Evolutionary conservation across 64 coral and sea anemone genomes (phyloP).

Genomic region (Catalaphyllia jardinei): DNA sequence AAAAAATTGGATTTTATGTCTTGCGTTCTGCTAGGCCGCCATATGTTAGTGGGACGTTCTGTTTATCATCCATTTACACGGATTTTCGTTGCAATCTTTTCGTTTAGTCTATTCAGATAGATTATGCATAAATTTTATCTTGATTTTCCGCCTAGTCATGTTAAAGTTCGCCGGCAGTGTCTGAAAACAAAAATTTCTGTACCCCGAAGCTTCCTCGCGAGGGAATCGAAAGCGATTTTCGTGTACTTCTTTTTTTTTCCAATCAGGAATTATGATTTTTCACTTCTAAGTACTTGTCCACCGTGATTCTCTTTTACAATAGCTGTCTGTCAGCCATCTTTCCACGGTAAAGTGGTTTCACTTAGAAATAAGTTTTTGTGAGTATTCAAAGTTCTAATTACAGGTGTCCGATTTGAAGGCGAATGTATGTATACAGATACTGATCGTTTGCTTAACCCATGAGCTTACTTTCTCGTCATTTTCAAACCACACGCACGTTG

Average conservation of each 20-base stretch:
- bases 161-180: too few relatives aligned
- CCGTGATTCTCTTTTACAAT: neutral
- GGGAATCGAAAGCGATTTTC: too few relatives aligned
- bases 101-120: too few relatives aligned
- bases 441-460: neutral
- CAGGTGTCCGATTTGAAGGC: neutral
- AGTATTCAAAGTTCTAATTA: neutral
- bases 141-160: too few relatives aligned
- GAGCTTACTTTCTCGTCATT: neutral
- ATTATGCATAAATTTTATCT: too few relatives aligned
- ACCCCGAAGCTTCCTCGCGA: too few relatives aligned
- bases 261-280: neutral
- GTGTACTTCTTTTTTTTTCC: neutral
- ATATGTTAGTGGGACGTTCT: too few relatives aligned
- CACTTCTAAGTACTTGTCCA: neutral
- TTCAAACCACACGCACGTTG: neutral
- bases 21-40: too few relatives aligned
- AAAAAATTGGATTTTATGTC: too few relatives aligned
- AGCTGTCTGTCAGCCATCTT: neutral
- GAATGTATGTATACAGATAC: neutral
- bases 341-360: neutral
- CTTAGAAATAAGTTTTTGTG: neutral
- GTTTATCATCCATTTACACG: too few relatives aligned
- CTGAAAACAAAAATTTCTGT: too few relatives aligned
- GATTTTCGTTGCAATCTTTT: too few relatives aligned